These are phyloP conservation scores for Amblyornis subalaris DNA, from an alignment of 2,113 vertebrate genomes.

Conservation along the genomic window DNA sequence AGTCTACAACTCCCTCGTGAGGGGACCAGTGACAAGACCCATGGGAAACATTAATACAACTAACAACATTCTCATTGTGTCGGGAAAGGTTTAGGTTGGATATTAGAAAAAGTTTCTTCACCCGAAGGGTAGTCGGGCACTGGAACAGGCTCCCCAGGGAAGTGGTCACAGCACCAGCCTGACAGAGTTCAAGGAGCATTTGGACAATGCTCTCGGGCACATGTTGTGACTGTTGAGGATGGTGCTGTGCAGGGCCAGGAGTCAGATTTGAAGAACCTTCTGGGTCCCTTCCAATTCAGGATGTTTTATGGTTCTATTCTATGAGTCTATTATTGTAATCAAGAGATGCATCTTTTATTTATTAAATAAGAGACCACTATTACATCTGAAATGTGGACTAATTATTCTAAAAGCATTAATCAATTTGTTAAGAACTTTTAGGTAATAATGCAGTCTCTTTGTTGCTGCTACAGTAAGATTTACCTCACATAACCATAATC, in stretches of 20 bases:
- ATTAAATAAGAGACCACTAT: slow-evolving; percentile 50
- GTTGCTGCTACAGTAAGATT: slow-evolving; percentile 29
- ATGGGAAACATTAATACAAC: no score
- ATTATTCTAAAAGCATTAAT: slow-evolving; percentile 75
- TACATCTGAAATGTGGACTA: slow-evolving; percentile 68
- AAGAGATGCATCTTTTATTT: slow-evolving; percentile 22
- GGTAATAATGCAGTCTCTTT: slow-evolving; percentile 47
- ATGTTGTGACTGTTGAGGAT: neutral
- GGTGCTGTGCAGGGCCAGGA: neutral
- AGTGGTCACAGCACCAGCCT: neutral
- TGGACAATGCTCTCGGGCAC: neutral
- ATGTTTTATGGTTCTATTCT: neutral
- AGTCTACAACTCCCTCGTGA: neutral
- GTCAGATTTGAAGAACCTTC: neutral
- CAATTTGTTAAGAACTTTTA: slow-evolving; percentile 64
- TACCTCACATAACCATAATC: slow-evolving; percentile 27
- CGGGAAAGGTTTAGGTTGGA: neutral
- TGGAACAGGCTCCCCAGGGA: neutral
- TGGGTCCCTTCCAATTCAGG: neutral
- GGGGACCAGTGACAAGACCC: no score
- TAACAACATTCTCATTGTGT: neutral
- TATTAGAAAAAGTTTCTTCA: neutral
- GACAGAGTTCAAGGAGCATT: neutral
- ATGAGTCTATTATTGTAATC: neutral
- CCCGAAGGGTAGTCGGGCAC: fast-evolving